phyloP scores from a whole-genome alignment of 1,140 invertebrate genomes.

The Heliconius melpomene region DNA sequence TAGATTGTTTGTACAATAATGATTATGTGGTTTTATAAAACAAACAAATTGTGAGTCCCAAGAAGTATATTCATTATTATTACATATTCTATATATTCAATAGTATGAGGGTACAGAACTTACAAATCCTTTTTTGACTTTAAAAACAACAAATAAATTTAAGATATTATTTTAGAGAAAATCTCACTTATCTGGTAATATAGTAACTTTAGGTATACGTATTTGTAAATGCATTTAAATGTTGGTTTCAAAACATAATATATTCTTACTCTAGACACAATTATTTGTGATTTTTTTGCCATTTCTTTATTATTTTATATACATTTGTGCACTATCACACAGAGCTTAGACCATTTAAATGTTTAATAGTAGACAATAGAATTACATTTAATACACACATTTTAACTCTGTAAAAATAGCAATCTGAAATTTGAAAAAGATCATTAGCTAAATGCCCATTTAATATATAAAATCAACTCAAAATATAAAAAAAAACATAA shows the following conservation, averaged over 20 bases:
- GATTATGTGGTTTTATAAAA: neutral
- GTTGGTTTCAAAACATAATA: constrained; percentile 5
- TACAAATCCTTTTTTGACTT: neutral
- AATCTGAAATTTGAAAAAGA: neutral
- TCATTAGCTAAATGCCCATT: neutral
- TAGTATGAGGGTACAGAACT: neutral
- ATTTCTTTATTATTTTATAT: constrained; percentile 16
- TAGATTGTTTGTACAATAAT: neutral
- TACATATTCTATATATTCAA: constrained; percentile 1
- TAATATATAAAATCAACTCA: neutral
- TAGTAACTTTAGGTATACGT: constrained; percentile 13
- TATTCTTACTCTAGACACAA: constrained; percentile 14
- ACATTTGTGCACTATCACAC: constrained; percentile 17
- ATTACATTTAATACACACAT: neutral
- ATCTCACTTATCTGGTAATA: constrained; percentile 14
- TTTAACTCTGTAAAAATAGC: constrained; percentile 6
- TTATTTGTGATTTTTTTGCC: neutral
- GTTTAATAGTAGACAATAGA: neutral
- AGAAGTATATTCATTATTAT: neutral
- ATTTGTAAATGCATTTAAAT: constrained; percentile 23
- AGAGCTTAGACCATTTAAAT: neutral
- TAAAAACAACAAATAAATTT: constrained; percentile 1
- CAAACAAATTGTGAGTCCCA: constrained; percentile 1
- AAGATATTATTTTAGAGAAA: constrained; percentile 8
- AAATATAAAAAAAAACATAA: constrained; percentile 5